Conservation (phyloP, 2,888 invertebrate species). For the Pachymerium ferrugineum region DNA sequence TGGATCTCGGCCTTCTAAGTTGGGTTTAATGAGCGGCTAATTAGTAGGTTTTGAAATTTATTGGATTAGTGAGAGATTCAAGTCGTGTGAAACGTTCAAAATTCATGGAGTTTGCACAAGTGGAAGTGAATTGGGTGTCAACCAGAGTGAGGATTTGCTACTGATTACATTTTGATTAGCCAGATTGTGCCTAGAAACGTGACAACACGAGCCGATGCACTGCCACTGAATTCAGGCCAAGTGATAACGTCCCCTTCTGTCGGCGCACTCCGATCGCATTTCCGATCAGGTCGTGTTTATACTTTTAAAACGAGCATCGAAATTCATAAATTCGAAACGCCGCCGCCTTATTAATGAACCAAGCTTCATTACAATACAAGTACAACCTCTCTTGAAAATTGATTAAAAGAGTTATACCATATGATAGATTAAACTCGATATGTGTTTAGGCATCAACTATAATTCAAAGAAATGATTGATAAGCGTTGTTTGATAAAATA, state of each 20-base stretch:
- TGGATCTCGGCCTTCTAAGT: background rate
- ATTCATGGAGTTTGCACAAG: background rate
- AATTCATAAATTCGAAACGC: background rate
- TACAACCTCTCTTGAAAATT: too few species aligned
- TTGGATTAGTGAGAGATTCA: background rate
- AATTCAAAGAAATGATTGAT: background rate
- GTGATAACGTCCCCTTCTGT: background rate
- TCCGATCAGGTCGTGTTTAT: too few species aligned
- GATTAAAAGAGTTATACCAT: too few species aligned
- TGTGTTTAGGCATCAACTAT: background rate
- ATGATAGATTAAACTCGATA: background rate
- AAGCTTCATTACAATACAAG: too few species aligned
- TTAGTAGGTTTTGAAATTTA: background rate
- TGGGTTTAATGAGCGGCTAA: background rate
- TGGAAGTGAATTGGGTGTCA: background rate
- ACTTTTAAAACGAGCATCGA: too few species aligned
- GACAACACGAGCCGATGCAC: background rate
- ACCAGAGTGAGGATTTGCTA: background rate
- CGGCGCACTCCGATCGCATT: background rate
- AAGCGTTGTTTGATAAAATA: conserved; percentile 5
- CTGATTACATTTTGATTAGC: conserved; percentile 19
- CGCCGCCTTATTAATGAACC: too few species aligned
- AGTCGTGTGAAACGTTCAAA: background rate
- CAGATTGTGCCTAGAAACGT: conserved; percentile 4
- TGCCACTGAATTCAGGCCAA: background rate